Conservation (phyloP, 2,888 invertebrate genomes). For the Synergus umbraculus region DNA sequence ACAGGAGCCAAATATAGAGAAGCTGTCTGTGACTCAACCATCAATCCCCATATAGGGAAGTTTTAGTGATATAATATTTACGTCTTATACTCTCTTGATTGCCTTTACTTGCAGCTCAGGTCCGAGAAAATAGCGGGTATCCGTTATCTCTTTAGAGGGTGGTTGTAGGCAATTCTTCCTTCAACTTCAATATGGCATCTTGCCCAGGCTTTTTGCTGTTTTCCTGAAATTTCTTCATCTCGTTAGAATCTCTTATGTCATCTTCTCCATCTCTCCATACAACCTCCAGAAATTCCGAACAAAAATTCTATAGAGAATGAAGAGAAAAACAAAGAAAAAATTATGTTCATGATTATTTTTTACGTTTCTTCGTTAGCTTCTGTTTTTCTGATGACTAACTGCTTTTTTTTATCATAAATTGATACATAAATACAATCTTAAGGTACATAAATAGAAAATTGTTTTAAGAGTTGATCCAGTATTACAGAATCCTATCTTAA, state of each 20-base stretch:
- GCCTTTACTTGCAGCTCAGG: slow-evolving; percentile 48
- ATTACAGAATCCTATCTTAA: too few species aligned
- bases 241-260: slow-evolving; percentile 18
- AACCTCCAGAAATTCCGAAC: slow-evolving; percentile 1
- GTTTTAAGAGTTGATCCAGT: too few species aligned
- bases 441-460: too few species aligned
- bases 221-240: slow-evolving; percentile 37
- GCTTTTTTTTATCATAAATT: too few species aligned
- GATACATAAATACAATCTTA: too few species aligned
- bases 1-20: slow-evolving; percentile 57
- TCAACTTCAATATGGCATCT: slow-evolving; percentile 49
- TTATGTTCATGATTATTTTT: background rate
- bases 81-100: slow-evolving; percentile 53
- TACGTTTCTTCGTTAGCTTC: background rate
- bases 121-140: slow-evolving; percentile 53
- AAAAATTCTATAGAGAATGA: background rate
- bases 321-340: background rate
- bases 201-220: slow-evolving; percentile 27
- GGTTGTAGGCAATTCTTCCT: slow-evolving; percentile 54
- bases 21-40: slow-evolving; percentile 24
- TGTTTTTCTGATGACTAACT: background rate
- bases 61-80: slow-evolving; percentile 61
- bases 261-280: slow-evolving; percentile 19
- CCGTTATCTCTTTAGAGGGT: slow-evolving; percentile 50
- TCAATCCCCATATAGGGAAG: slow-evolving; percentile 56